These are phyloP conservation scores for Salvelinus namaycush DNA, from an alignment of 2,113 vertebrate species.

Conservation along the genomic window DNA sequence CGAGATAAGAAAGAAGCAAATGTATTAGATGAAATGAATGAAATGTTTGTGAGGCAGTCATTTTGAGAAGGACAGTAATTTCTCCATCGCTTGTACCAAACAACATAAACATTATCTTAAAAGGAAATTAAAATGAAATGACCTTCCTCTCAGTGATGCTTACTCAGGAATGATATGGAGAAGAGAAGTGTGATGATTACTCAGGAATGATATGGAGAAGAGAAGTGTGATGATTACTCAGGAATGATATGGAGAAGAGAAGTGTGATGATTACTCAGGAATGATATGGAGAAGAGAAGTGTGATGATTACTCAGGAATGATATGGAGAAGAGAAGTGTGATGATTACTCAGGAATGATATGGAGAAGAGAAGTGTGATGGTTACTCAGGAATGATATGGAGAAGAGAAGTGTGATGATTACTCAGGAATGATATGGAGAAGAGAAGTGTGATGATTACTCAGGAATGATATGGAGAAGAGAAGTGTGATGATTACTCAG, in stretches of 20 bases:
- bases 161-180: constrained; percentile 36
- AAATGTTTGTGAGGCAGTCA: constrained; percentile 40
- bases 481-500: constrained; percentile 33
- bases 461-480: constrained; percentile 27
- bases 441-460: constrained; percentile 31
- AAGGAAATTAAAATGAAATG: constrained; percentile 50
- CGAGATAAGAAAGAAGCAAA: constrained; percentile 44
- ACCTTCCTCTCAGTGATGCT: constrained; percentile 24
- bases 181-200: not conserved
- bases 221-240: no score
- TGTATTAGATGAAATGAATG: constrained; percentile 53
- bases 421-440: constrained; percentile 32
- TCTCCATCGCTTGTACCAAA: constrained; percentile 29
- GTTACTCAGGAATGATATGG: no score
- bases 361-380: no score
- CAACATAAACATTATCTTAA: constrained; percentile 43
- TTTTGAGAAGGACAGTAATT: constrained; percentile 39
- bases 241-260: no score
- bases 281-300: no score
- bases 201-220: no score
- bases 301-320: no score
- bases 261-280: no score
- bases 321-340: no score
- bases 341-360: no score
- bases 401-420: no score